Evolutionary conservation across 2,888 invertebrate genomes (phyloP).

Genomic region (Ochropleura leucogaster): DNA sequence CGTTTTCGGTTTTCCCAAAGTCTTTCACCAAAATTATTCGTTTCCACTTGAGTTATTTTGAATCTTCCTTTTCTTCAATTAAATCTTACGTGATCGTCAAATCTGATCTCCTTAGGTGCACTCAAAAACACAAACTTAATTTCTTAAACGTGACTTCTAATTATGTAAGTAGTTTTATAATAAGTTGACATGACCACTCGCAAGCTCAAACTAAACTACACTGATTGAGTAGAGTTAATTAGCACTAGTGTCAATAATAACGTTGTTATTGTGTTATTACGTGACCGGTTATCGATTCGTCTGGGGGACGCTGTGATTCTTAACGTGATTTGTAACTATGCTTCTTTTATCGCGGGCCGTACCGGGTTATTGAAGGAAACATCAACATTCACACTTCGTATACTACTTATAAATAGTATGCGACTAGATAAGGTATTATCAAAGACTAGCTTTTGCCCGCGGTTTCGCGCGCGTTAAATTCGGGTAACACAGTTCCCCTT

Average conservation of each 20-base stretch:
- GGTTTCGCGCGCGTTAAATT: too few relatives aligned
- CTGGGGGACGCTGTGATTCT: constrained; percentile 12
- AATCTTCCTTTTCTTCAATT: background rate
- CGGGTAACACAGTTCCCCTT: too few relatives aligned
- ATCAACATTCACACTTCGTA: background rate
- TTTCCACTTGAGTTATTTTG: background rate
- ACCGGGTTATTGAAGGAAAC: background rate
- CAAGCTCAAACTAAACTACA: constrained; percentile 1
- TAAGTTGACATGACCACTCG: constrained; percentile 16
- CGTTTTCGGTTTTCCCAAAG: background rate
- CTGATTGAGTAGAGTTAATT: constrained; percentile 40
- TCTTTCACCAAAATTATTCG: background rate
- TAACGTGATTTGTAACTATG: background rate
- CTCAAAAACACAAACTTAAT: background rate
- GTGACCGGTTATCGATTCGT: constrained; percentile 32
- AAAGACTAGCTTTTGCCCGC: too few relatives aligned
- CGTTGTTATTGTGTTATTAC: constrained; percentile 41
- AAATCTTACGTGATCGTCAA: background rate
- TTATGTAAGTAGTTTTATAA: background rate
- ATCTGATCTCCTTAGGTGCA: background rate
- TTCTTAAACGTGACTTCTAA: background rate
- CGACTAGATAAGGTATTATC: too few relatives aligned
- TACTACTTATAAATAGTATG: too few relatives aligned
- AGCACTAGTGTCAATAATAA: constrained; percentile 20
- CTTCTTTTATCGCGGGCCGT: background rate